A percentile compares a stretch with the other conserved stretches of the same genome.
Evolutionary conservation across 2,113 vertebrate species (phyloP).

Genomic region (Otocyon megalotis): DNA sequence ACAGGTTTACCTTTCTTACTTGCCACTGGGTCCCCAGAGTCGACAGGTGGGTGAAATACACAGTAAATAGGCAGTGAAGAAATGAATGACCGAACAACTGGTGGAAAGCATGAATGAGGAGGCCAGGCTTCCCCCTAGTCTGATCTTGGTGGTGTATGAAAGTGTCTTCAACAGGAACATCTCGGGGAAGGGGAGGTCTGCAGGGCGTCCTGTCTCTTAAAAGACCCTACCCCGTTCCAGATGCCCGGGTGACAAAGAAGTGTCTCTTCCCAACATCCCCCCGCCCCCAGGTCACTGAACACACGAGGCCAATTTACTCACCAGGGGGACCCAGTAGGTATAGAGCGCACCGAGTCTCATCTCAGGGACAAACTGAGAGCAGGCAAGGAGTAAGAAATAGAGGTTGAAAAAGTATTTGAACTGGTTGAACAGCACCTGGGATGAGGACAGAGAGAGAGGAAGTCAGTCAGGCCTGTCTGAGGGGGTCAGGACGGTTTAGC

Average conservation of each 20-base stretch:
- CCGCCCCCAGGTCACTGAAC: background rate
- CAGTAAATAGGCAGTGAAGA: fast-evolving
- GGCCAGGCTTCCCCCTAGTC: fast-evolving
- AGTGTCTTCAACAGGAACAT: fast-evolving
- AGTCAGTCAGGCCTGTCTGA: background rate
- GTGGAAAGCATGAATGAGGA: fast-evolving
- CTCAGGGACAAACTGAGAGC: slow-evolving; percentile 97
- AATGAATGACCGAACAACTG: fast-evolving
- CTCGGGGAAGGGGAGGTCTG: background rate
- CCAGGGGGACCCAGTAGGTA: slow-evolving; percentile 99
- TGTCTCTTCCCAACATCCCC: background rate
- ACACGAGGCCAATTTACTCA: slow-evolving; percentile 85
- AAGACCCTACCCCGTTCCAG: background rate
- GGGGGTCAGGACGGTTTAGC: fast-evolving
- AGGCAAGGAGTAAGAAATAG: slow-evolving; percentile 97
- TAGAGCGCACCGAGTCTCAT: slow-evolving; percentile 96
- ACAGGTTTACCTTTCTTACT: fast-evolving
- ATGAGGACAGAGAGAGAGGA: background rate
- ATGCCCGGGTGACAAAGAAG: background rate
- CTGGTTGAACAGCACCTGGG: slow-evolving; percentile 97
- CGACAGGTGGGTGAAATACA: background rate
- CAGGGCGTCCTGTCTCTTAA: no score
- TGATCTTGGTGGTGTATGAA: fast-evolving
- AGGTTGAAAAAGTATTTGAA: slow-evolving; percentile 99
- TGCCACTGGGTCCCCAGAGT: background rate